Evolutionary conservation across 2,797 vertebrate species (phyloP).

Genomic region (Triplophysa bombifrons): DNA sequence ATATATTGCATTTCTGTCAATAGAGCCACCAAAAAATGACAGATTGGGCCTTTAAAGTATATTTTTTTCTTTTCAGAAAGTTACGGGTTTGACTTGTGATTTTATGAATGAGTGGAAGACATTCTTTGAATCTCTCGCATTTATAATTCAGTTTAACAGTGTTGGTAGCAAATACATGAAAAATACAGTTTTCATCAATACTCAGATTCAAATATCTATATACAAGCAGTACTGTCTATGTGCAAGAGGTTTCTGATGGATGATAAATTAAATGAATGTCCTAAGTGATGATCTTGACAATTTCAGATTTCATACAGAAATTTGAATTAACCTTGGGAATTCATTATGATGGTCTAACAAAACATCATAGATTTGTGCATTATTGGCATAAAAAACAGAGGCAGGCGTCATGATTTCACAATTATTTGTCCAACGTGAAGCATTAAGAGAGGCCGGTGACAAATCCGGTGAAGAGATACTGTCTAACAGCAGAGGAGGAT

Average conservation of each 20-base stretch:
- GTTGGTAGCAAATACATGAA: no score
- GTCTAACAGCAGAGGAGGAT: conserved; percentile 13
- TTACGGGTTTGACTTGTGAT: no score
- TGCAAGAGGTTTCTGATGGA: conserved; percentile 5
- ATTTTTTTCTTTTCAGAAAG: no score
- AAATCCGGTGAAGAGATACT: conserved; percentile 4
- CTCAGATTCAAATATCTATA: no score
- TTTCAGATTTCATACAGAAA: background rate
- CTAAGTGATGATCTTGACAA: conserved; percentile 21
- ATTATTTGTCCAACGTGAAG: conserved; percentile 12
- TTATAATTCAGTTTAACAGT: no score
- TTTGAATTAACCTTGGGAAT: background rate
- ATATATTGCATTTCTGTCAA: no score
- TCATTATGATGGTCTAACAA: background rate
- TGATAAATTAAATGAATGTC: background rate
- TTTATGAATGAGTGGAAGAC: no score
- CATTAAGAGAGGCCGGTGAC: background rate
- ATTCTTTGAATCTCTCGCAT: no score
- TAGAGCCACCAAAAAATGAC: no score
- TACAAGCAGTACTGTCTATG: background rate
- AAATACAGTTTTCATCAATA: no score
- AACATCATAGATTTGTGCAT: background rate
- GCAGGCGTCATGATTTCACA: background rate
- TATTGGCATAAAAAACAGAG: conserved; percentile 7
- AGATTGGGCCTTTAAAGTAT: no score